Evolutionary conservation across 1,140 invertebrate genomes (phyloP).

Genomic region (Pogonomyrmex barbatus): DNA sequence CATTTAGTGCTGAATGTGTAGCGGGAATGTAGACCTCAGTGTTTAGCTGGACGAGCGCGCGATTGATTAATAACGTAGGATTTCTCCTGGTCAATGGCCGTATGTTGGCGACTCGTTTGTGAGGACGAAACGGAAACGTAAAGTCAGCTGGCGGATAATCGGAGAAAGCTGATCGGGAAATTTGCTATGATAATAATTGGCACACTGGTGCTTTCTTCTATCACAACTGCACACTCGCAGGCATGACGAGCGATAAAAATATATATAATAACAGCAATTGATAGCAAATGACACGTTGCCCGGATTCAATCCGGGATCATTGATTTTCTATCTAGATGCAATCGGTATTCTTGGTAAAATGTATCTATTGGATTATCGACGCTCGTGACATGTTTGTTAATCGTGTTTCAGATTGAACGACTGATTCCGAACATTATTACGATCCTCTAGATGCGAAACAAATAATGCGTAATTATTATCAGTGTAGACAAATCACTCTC

Average conservation of each 20-base stretch:
- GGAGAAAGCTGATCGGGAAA: slow-evolving; percentile 71
- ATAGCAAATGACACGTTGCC: slow-evolving; percentile 40
- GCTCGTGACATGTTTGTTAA: slow-evolving; percentile 39
- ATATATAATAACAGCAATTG: slow-evolving; percentile 32
- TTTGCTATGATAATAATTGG: slow-evolving; percentile 59
- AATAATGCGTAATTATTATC: slow-evolving; percentile 3
- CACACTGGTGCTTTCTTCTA: slow-evolving; percentile 24
- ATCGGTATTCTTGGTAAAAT: slow-evolving; percentile 28
- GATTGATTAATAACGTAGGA: slow-evolving; percentile 46
- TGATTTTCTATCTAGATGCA: slow-evolving; percentile 33
- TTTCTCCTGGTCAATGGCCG: slow-evolving; percentile 58
- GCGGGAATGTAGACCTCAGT: not conserved
- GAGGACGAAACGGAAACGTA: slow-evolving; percentile 60
- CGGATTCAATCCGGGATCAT: slow-evolving; percentile 28
- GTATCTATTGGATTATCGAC: slow-evolving; percentile 54
- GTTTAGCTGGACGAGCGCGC: slow-evolving; percentile 12
- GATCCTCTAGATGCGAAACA: not conserved
- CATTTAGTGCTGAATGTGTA: not conserved
- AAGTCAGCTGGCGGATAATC: slow-evolving; percentile 58
- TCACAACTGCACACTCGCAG: not conserved
- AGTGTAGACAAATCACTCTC: slow-evolving; percentile 4
- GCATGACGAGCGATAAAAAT: not conserved
- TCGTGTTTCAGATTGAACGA: slow-evolving; percentile 5
- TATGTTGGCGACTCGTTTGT: not conserved
- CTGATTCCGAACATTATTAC: not conserved